Base-by-base conservation (phyloP, 2,113 vertebrate species). In the Trematomus loennbergii region DNA sequence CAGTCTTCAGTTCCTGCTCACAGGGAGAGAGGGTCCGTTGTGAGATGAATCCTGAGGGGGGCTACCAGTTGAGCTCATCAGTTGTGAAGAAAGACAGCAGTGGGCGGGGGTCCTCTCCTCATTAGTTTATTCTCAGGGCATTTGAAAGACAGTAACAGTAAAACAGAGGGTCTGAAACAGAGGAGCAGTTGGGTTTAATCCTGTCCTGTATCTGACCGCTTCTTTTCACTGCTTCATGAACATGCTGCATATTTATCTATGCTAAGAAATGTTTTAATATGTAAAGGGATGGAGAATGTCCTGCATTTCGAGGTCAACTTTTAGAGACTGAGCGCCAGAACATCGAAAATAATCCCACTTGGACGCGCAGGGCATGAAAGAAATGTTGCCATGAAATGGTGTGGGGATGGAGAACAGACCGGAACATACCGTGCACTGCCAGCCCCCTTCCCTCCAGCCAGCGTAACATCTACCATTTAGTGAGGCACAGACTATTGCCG, bases 101-200 rank as follows among this genome's bases (percentile, higher is more conserved):
- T n/a, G 33, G 5, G 50, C 36, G 18, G 48, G 58, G 64, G 64
- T 77, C 63, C 20, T 75, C 49, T 72, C 13, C 65, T 58, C 72
- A 12, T 83, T 84, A 74, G 50, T 49, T 69, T 53, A 75, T 67
- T 82, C 82, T 87, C 87, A 91, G 80, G 88, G 78, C 64, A 82
- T 84, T 82, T 72, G 45, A 65, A 49, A 74, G 71, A 74, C 54
- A 40, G 86, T 49, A 33, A 55, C 36, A 68, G 53, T 16, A 58
- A 60, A 22, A 54, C 20, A 60, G 25, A 40, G 10, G 52, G 62
- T 3, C 53, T 40, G 70, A 59, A 81, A 48, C 4, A 46, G 4
- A 79, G n/a, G 45, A 65, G 33, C 17, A 53, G 69, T 40, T 7
- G 36, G 7, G 36, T 45, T 2, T 25, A 62, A 57, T 66, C 43